A percentile compares a stretch with the other conserved stretches of the same genome.
Conservation (phyloP, 2,113 vertebrate species). For the Budorcas taxicolor region DNA sequence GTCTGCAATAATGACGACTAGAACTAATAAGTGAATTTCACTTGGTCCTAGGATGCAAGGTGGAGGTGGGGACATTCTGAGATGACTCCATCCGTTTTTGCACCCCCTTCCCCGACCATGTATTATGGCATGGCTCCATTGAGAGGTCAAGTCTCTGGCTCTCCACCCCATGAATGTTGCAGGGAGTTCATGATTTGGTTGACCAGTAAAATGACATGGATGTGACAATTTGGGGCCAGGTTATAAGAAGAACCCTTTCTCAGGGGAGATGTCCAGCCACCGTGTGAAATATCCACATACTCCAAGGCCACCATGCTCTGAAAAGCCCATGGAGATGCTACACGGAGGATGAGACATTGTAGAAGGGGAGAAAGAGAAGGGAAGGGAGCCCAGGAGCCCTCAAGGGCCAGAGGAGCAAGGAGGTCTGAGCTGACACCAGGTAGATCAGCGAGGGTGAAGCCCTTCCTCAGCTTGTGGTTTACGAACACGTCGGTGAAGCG, state of each 20-base stretch:
- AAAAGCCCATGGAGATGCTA: background rate
- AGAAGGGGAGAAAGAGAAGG: too few relatives aligned
- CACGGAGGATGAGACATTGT: background rate
- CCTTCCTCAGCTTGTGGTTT: too few relatives aligned
- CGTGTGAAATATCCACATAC: too few relatives aligned
- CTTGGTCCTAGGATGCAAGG: background rate
- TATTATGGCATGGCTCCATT: too few relatives aligned
- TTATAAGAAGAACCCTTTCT: background rate
- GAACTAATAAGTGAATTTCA: background rate
- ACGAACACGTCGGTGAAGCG: fast-evolving
- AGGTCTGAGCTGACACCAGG: fast-evolving
- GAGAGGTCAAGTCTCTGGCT: background rate
- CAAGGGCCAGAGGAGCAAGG: background rate
- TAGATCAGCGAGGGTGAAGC: background rate
- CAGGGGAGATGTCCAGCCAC: background rate
- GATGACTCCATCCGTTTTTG: background rate
- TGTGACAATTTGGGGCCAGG: background rate
- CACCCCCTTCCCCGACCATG: fast-evolving
- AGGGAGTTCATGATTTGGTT: background rate
- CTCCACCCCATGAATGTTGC: background rate
- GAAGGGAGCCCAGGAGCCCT: background rate
- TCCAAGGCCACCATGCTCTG: background rate
- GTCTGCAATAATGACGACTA: background rate
- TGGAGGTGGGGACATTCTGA: background rate
- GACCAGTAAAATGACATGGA: background rate